Evolutionary conservation across 2,888 invertebrate species (phyloP).

Genomic region (Clepsis dumicolana): DNA sequence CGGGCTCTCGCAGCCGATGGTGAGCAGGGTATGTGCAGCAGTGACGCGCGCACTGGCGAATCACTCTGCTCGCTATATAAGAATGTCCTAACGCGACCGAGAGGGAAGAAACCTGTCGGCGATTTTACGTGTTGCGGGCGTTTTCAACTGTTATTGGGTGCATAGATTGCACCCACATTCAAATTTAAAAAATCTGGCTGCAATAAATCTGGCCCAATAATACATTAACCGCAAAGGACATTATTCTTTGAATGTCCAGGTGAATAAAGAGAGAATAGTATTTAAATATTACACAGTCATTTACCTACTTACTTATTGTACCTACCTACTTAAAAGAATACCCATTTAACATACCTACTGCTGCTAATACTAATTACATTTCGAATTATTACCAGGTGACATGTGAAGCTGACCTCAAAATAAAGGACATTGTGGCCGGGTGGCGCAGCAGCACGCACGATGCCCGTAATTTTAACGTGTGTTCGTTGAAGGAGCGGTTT

Average conservation of each 20-base stretch:
- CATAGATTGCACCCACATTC: slow-evolving; percentile 13
- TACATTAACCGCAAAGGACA: slow-evolving; percentile 7
- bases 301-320: too few species aligned
- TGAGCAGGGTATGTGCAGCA: neutral
- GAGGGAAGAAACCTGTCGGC: neutral
- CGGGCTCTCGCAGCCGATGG: slow-evolving; percentile 10
- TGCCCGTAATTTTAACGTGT: neutral
- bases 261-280: neutral
- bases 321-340: too few species aligned
- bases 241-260: slow-evolving; percentile 14
- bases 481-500: neutral
- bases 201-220: neutral
- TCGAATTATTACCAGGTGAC: neutral
- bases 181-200: neutral
- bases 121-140: too few species aligned
- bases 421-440: neutral
- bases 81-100: slow-evolving; percentile 7
- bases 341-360: neutral
- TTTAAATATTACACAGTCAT: too few species aligned
- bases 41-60: neutral
- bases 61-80: neutral
- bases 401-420: neutral
- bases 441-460: slow-evolving; percentile 1
- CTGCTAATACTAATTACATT: neutral
- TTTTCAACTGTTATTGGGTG: slow-evolving; percentile 10